These are phyloP conservation scores for Chelonoidis abingdonii DNA, from an alignment of 2,113 vertebrate genomes.

Conservation along the genomic window DNA sequence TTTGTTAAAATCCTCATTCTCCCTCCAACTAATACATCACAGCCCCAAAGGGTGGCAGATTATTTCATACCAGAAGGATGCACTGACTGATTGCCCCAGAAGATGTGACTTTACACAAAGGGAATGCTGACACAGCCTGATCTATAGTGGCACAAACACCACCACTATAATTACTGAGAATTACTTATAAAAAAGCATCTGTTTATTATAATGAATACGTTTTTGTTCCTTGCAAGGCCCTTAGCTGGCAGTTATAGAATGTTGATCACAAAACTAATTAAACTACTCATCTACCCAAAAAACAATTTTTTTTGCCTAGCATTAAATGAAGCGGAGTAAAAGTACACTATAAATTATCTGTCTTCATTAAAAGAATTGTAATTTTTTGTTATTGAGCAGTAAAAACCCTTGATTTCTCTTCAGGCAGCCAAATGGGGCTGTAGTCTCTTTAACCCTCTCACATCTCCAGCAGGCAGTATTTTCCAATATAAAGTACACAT, in stretches of 20 bases:
- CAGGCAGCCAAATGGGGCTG: neutral
- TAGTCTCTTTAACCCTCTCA: neutral
- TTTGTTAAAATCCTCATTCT: fast-evolving
- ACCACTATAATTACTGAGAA: neutral
- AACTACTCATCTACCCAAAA: neutral
- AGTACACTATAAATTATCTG: neutral
- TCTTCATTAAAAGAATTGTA: constrained; percentile 4
- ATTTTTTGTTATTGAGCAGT: constrained; percentile 12
- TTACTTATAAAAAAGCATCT: constrained; percentile 6
- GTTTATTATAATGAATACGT: neutral
- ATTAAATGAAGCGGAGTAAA: neutral
- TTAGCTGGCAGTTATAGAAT: neutral
- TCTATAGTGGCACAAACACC: neutral
- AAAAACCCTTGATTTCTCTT: neutral
- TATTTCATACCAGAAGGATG: neutral
- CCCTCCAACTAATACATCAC: no score
- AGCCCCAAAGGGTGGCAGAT: neutral
- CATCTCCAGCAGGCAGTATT: neutral
- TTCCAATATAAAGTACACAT: neutral
- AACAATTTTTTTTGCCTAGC: neutral
- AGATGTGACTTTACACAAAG: neutral
- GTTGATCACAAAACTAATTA: constrained; percentile 51
- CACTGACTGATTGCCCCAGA: neutral
- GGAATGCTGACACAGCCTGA: neutral
- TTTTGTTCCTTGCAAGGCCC: neutral